Percentiles rank a stretch among this genome's conserved stretches.
Conservation (phyloP, 2,113 vertebrate species). For the Vombatus ursinus region DNA sequence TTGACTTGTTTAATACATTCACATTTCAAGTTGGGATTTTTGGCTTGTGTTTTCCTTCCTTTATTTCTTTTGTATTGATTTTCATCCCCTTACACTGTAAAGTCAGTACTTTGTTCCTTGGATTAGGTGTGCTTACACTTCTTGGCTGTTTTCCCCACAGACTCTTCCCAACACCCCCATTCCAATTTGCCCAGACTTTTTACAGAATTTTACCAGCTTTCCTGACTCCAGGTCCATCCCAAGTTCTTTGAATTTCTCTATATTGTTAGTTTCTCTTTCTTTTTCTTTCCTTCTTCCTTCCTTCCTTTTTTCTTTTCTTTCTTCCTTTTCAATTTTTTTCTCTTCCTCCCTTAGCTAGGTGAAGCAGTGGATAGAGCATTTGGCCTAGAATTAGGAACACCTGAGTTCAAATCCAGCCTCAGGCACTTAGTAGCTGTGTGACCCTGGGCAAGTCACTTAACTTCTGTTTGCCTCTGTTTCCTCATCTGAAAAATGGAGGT, state of each 20-base stretch:
- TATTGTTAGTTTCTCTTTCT: not conserved
- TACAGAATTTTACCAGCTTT: not conserved
- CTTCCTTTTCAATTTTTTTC: not conserved
- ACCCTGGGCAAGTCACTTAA: not conserved
- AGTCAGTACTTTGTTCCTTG: not conserved
- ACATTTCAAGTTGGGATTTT: not conserved
- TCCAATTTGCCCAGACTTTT: not conserved
- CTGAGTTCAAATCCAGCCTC: not conserved
- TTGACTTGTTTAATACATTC: not conserved
- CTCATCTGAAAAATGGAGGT: not conserved
- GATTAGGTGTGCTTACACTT: not conserved
- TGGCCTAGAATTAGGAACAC: not conserved
- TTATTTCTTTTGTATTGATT: not conserved
- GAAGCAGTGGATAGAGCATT: not conserved
- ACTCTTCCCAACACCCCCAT: not conserved
- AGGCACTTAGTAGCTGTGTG: not conserved
- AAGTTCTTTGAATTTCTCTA: not conserved
- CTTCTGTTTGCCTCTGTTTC: not conserved
- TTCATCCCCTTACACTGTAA: not conserved
- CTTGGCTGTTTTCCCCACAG: not conserved
- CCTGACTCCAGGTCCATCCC: not conserved
- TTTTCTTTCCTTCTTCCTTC: not conserved
- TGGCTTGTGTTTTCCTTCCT: not conserved
- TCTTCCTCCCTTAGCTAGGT: not conserved
- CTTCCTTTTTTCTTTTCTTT: fast-evolving